Conservation (phyloP, 2,797 vertebrate genomes). For the Australoheros facetus region DNA sequence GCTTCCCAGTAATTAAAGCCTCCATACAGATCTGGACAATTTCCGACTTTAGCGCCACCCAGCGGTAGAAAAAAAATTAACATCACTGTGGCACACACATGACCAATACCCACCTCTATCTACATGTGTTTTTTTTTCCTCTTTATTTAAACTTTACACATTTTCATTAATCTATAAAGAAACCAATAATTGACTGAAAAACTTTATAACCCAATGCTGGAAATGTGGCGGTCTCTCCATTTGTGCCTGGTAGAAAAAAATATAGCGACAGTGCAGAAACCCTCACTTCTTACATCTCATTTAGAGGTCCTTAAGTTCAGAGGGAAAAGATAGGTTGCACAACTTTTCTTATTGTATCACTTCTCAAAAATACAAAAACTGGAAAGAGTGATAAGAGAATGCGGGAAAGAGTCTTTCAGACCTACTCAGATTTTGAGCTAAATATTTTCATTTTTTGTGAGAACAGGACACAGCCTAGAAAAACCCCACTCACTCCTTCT, state of each 20-base stretch:
- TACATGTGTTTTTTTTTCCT: neutral
- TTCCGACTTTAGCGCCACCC: slow-evolving; percentile 1
- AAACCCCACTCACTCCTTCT: neutral
- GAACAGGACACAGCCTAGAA: neutral
- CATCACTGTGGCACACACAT: neutral
- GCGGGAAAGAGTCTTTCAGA: neutral
- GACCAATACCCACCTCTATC: neutral
- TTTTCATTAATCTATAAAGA: no score
- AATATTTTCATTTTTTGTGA: neutral
- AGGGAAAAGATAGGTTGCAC: no score
- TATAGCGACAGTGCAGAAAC: no score
- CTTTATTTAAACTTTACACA: neutral
- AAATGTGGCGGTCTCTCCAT: no score
- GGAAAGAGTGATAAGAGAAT: no score
- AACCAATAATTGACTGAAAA: no score
- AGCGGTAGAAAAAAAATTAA: neutral
- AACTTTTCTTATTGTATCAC: neutral
- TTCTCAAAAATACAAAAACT: neutral
- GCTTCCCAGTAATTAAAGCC: neutral
- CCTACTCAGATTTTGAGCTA: neutral
- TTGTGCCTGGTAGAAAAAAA: no score
- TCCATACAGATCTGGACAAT: neutral
- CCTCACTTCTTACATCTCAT: no score
- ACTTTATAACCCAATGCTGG: no score
- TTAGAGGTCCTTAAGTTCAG: no score